Percentiles rank a stretch among this genome's conserved stretches.
Conservation (phyloP, 2,888 invertebrate genomes). For the Choreutis nemorana region DNA sequence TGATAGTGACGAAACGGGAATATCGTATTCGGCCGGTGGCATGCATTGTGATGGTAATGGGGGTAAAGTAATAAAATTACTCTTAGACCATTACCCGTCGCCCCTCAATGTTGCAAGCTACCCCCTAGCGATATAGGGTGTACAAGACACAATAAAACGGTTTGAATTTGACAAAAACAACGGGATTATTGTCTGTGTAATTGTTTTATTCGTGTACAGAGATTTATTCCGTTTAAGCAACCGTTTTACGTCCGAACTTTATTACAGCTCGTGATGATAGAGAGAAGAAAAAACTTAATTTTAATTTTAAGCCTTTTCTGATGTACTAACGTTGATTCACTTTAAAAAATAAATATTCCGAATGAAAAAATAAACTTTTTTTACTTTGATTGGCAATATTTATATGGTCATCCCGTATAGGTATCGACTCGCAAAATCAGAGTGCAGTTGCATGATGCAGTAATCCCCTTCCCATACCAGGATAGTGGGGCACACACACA, state of each 20-base stretch:
- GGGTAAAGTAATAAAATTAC: constrained; percentile 67
- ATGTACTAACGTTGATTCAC: neutral
- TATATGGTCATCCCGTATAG: constrained; percentile 33
- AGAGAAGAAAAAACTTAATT: too few species aligned
- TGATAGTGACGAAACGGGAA: constrained; percentile 24
- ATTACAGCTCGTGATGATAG: too few species aligned
- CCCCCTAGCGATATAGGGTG: constrained; percentile 46
- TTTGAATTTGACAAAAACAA: constrained; percentile 45
- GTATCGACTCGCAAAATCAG: constrained; percentile 53
- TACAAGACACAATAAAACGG: constrained; percentile 43
- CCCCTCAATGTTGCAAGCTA: constrained; percentile 33
- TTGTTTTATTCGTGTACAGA: constrained; percentile 37
- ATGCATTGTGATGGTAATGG: constrained; percentile 64
- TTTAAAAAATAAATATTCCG: neutral
- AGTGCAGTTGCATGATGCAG: constrained; percentile 63
- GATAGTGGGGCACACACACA: constrained; percentile 34
- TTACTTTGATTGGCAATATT: neutral
- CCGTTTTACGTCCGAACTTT: constrained; percentile 11
- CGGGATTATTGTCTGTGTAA: constrained; percentile 46
- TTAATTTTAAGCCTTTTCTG: too few species aligned
- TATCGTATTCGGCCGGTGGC: constrained; percentile 53
- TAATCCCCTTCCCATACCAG: constrained; percentile 61
- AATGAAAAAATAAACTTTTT: neutral
- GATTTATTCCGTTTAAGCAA: constrained; percentile 32
- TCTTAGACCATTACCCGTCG: constrained; percentile 62